Evolutionary conservation across 2,113 vertebrate species (phyloP), one percentile per base, ranked within the genome.

Genomic region (Mesocricetus auratus): DNA sequence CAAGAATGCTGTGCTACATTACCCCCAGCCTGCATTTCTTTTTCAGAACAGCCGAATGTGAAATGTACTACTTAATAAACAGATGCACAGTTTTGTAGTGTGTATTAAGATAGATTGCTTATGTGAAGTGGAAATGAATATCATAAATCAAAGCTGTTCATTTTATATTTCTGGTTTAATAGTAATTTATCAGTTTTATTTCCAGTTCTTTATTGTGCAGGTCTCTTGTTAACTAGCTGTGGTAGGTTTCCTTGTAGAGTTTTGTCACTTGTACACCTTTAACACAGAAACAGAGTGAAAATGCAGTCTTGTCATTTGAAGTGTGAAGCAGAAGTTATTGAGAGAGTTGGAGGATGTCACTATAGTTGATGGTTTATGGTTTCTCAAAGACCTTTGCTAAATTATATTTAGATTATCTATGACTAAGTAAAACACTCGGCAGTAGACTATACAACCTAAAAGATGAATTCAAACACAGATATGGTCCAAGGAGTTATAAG

Each of bases 61-160:
- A 97, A 98, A 97, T n/a, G 3, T 97, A 89, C 79, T 97, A 86
- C 68, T 98, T 98, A 97, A 97, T 96, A 98, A 96, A 97, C 75
- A 97, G 91, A 98, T 64, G 71, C 8, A 42, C 97, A 92, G 24
- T 22, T 98, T 97, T 98, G 42, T 97, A 83, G 29, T 92, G 94
- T 97, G 21, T 97, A 98, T 98, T 98, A 98, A 97, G 97, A 98
- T 91, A 96, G 96, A 98, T 98, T 98, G 96, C 97, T 98, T 94
- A 97, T 39, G 89, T 97, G 91, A 98, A 98, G 97, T 97, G 86
- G 96, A 98, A 98, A 98, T 97, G 79, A 96, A 98, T 77, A 97
- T 26, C 92, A 98, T 98, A 98, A 98, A 98, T 98, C 95, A 98
- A 98, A 97, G 95, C 50, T 98, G 9, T 39, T 97, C 50, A 93